phyloP scores from a whole-genome alignment of 2,888 invertebrate genomes.

The Homarus gammarus region DNA sequence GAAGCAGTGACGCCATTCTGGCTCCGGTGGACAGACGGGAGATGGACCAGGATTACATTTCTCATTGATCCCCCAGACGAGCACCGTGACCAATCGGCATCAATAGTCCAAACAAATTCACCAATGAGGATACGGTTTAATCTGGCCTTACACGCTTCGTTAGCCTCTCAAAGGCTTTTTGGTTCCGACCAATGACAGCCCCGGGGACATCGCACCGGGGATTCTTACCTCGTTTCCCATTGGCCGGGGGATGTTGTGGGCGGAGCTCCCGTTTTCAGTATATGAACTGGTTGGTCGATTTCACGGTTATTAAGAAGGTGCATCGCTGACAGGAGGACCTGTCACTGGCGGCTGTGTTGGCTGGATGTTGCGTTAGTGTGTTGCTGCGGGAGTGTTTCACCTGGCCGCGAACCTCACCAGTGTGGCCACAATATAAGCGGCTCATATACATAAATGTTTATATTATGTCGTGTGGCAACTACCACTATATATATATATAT shows the following conservation, averaged over 20 bases:
- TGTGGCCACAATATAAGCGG: no score
- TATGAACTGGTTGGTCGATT: constrained; percentile 69
- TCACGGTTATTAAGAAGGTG: constrained; percentile 63
- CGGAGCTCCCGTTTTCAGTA: constrained; percentile 49
- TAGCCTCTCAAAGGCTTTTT: constrained; percentile 39
- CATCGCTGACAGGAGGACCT: constrained; percentile 31
- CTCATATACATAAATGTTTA: background rate
- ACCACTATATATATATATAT: background rate
- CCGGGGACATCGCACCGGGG: constrained; percentile 19
- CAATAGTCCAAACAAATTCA: constrained; percentile 65
- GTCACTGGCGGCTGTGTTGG: background rate
- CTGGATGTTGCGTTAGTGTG: no score
- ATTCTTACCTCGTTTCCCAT: constrained; percentile 31
- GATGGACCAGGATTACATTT: constrained; percentile 3
- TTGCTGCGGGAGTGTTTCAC: no score
- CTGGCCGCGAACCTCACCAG: background rate
- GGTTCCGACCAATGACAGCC: constrained; percentile 13
- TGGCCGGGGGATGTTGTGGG: constrained; percentile 27
- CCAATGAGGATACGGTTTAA: constrained; percentile 70
- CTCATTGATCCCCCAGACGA: constrained; percentile 39
- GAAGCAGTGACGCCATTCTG: background rate
- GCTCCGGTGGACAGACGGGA: background rate
- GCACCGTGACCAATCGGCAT: constrained; percentile 63
- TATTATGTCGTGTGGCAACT: background rate
- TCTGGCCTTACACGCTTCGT: constrained; percentile 56